Percentiles rank a stretch among this genome's conserved stretches.
Conservation (phyloP, 2,113 vertebrate species). For the Heterochromis multidens region DNA sequence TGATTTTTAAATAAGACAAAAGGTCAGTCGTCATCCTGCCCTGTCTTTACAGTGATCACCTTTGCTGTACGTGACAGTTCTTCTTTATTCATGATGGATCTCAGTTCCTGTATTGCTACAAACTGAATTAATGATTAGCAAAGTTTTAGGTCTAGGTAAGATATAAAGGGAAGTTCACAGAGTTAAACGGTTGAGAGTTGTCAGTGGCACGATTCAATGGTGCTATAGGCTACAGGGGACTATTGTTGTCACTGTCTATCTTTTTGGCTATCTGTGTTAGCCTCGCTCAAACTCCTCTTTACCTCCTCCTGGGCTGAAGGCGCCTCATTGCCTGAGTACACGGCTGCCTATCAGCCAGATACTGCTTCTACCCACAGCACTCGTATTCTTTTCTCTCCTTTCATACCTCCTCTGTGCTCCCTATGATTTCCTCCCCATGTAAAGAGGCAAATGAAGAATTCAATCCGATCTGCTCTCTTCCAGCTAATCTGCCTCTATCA, state of each 20-base stretch:
- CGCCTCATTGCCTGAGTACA: constrained; percentile 46
- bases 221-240: constrained; percentile 13
- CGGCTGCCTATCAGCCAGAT: constrained; percentile 46
- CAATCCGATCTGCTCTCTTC: neutral
- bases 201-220: neutral
- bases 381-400: neutral
- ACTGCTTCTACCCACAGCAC: constrained; percentile 33
- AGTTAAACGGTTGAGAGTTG: constrained; percentile 6
- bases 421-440: neutral
- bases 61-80: constrained; percentile 11
- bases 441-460: constrained; percentile 15
- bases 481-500: constrained; percentile 1
- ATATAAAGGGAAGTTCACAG: neutral
- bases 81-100: constrained; percentile 52
- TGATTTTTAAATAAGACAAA: constrained; percentile 80
- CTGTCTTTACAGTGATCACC: constrained; percentile 18
- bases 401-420: neutral
- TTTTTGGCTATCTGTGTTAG: constrained; percentile 13
- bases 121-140: constrained; percentile 28
- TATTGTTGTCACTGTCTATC: constrained; percentile 34
- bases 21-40: constrained; percentile 66
- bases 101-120: constrained; percentile 30
- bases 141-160: constrained; percentile 16
- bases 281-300: constrained; percentile 11
- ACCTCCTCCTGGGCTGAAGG: constrained; percentile 47